Base-by-base conservation (phyloP, 2,797 vertebrate genomes). In the Danio kyathit region DNA sequence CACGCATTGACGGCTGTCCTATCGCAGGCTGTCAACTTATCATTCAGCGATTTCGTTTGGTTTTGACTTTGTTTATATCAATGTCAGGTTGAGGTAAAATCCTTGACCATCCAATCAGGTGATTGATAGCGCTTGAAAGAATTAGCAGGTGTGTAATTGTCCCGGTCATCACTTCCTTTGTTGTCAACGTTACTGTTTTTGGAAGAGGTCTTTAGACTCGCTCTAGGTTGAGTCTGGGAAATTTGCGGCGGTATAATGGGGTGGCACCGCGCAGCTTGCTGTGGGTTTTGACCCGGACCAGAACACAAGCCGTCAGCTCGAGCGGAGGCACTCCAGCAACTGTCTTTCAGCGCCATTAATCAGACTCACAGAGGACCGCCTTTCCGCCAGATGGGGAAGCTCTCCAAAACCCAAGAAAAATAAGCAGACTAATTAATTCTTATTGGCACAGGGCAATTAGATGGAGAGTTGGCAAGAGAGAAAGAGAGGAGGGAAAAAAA, bases 351-450 rank as follows among this genome's bases (percentile, higher is more conserved):
- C 91, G 90, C 94, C 95, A 98, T 99, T 96, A 97, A 98, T 98
- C 96, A 98, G 95, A 94, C 93, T 94, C 96, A 96, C 94, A 89
- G 91, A 97, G 96, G 96, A 97, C 95, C 95, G 95, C 95, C 96
- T 95, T 93, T 95, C 93, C 94, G 95, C 96, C 97, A 98, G 97
- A 97, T 98, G 96, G 97, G 96, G 94, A 97, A 95, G 93, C 93
- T 95, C 94, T 96, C 94, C 93, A 95, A 96, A 97, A 96, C 89
- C 90, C 92, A 93, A 95, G 95, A 95, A 97, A 98, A 97, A 97
- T 96, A 97, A 97, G 96, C 93, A 85, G 95, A 95, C 96, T 98
- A 99, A 99, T 99, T 98, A 97, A 98, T 98, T 98, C 96, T 97
- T 97, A 97, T 97, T 96, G 96, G 96, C 96, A 96, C 95, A 96